Percentiles rank a stretch among this genome's conserved stretches.
Evolutionary conservation across 1,140 invertebrate species (phyloP).

Genomic region (Diorhabda sublineata): DNA sequence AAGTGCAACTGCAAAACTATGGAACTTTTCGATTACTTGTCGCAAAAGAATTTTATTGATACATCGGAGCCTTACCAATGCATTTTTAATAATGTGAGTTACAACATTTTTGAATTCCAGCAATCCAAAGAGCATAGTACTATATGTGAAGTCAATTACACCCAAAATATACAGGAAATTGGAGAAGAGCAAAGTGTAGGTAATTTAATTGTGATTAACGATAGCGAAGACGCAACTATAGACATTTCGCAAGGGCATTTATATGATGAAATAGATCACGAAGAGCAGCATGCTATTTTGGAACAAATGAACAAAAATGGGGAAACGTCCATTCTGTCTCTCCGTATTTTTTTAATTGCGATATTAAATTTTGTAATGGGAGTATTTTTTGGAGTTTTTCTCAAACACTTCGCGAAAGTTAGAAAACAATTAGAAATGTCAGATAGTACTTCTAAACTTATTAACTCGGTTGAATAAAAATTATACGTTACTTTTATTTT

Average conservation of each 20-base stretch:
- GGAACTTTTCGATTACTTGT: conserved; percentile 32
- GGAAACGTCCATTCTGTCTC: not conserved
- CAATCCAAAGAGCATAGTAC: conserved; percentile 3
- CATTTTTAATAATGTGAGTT: conserved; percentile 14
- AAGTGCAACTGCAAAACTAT: conserved; percentile 37
- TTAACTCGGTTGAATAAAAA: not conserved
- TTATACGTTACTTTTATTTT: no score
- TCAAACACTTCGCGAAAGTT: not conserved
- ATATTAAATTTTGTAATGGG: conserved; percentile 9
- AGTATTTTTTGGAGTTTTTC: conserved; percentile 2
- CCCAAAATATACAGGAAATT: not conserved
- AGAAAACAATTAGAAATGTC: conserved; percentile 5
- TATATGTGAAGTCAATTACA: not conserved
- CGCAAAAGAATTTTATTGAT: conserved; percentile 28
- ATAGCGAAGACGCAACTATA: not conserved
- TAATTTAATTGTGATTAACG: not conserved
- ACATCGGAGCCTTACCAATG: conserved; percentile 30
- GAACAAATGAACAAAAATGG: not conserved
- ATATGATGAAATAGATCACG: not conserved
- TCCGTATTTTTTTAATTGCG: not conserved
- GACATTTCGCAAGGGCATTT: not conserved
- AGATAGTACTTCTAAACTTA: conserved; percentile 14
- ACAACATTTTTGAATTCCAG: conserved; percentile 26
- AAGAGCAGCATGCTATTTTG: no score
- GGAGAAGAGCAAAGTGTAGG: not conserved